These are phyloP conservation scores for Salminus brasiliensis DNA, from an alignment of 2,113 vertebrate genomes.

Conservation along the genomic window DNA sequence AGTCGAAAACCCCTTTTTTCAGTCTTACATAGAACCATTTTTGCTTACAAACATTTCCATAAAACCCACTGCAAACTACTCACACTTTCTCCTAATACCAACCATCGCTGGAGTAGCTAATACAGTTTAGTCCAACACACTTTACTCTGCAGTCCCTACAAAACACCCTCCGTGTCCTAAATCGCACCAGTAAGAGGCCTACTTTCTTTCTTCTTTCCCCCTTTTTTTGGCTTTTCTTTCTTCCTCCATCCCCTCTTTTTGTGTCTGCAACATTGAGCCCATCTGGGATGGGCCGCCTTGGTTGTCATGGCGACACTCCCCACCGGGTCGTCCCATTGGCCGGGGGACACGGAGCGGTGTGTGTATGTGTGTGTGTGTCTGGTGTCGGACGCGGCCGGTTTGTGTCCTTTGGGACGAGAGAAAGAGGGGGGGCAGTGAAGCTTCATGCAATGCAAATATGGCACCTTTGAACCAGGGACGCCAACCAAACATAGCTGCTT, in stretches of 20 bases:
- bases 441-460: conserved; percentile 59
- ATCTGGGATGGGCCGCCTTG: conserved; percentile 57
- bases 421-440: conserved; percentile 19
- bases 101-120: not conserved
- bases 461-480: conserved; percentile 51
- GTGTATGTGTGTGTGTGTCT: conserved; percentile 39
- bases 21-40: no score
- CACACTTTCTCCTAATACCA: no score
- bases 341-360: conserved; percentile 35
- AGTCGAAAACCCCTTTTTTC: no score
- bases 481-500: conserved; percentile 27
- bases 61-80: no score
- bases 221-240: not conserved
- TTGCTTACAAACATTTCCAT: no score
- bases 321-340: conserved; percentile 53
- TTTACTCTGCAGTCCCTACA: conserved; percentile 3
- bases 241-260: conserved; percentile 38
- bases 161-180: conserved; percentile 11
- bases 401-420: conserved; percentile 43
- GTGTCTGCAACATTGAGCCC: conserved; percentile 59
- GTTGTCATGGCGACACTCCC: conserved; percentile 53
- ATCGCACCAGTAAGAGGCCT: conserved; percentile 2
- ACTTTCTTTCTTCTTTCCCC: conserved; percentile 11
- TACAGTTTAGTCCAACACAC: not conserved
- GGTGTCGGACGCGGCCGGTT: conserved; percentile 47